These are phyloP conservation scores for Caranx ignobilis DNA, from an alignment of 2,113 vertebrate species.

Conservation along the genomic window DNA sequence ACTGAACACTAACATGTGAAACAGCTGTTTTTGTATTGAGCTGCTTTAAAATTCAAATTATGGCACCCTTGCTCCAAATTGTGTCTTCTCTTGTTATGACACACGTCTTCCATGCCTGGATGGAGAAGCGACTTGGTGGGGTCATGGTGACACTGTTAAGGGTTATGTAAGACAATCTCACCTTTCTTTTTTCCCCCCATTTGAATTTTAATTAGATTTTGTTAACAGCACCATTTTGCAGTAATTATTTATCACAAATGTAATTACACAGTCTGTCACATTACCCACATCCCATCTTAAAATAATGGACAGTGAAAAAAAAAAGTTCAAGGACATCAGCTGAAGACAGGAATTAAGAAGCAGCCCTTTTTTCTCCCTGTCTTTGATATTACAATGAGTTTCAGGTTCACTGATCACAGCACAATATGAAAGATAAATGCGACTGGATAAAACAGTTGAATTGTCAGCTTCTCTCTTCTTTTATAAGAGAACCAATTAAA, in stretches of 20 bases:
- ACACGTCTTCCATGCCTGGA: conserved; percentile 24
- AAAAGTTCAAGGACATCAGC: conserved; percentile 60
- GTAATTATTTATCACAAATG: conserved; percentile 72
- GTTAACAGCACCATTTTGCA: conserved; percentile 58
- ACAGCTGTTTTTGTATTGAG: background rate
- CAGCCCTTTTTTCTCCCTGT: conserved; percentile 2
- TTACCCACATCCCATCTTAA: conserved; percentile 52
- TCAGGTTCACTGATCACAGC: conserved; percentile 50
- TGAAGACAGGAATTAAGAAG: conserved; percentile 27
- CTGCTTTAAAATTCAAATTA: conserved; percentile 28
- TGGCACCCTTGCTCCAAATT: background rate
- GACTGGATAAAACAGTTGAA: conserved; percentile 19
- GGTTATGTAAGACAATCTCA: conserved; percentile 54
- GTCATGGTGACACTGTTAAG: conserved; percentile 33
- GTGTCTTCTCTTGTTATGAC: conserved; percentile 26
- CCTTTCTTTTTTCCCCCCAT: conserved; percentile 31
- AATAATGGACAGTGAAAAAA: conserved; percentile 59
- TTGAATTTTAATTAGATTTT: conserved; percentile 71
- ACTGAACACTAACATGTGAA: conserved; percentile 5
- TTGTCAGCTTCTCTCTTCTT: conserved; percentile 15
- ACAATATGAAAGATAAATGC: conserved; percentile 38
- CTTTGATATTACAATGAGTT: conserved; percentile 59
- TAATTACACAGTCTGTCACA: conserved; percentile 68
- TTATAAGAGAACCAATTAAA: conserved; percentile 6
- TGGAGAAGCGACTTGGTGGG: conserved; percentile 17